Percentiles rank a stretch among this genome's conserved stretches.
Evolutionary conservation across 2,113 vertebrate species (phyloP).

Genomic region (Zapornia atra): DNA sequence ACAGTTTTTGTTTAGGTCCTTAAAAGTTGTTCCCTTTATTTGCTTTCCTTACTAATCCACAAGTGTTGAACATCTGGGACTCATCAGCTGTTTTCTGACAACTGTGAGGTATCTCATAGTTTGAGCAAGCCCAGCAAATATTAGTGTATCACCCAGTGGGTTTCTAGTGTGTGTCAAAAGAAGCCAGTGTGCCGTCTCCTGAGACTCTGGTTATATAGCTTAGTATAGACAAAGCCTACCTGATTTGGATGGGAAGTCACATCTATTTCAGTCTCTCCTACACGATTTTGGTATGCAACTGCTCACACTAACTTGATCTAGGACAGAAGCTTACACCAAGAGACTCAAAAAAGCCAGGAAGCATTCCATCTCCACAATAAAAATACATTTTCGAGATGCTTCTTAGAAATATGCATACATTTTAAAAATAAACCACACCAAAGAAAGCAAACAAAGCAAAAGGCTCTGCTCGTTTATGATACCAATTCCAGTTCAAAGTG

Average conservation of each 20-base stretch:
- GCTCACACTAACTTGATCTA: neutral
- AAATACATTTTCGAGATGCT: conserved; percentile 40
- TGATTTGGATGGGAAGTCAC: neutral
- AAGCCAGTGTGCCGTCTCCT: neutral
- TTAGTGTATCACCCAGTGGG: neutral
- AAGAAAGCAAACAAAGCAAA: conserved; percentile 52
- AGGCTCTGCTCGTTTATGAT: conserved; percentile 21
- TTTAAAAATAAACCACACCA: conserved; percentile 45
- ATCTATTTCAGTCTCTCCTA: neutral
- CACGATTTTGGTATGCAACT: neutral
- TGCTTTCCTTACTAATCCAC: conserved; percentile 52
- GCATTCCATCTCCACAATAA: conserved; percentile 12
- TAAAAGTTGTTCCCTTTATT: conserved; percentile 36
- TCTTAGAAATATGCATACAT: conserved; percentile 41
- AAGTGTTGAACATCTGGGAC: conserved; percentile 43
- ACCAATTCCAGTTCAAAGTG: neutral
- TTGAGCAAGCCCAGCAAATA: conserved; percentile 10
- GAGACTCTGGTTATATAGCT: neutral
- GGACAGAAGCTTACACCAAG: neutral
- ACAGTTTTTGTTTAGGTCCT: conserved; percentile 16
- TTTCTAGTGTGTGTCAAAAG: neutral
- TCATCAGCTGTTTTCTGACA: conserved; percentile 29
- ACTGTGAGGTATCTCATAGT: neutral
- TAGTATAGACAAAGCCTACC: neutral
- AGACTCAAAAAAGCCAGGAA: conserved; percentile 5